Base-by-base conservation (phyloP, 2,113 vertebrate genomes). In the Chionomys nivalis region DNA sequence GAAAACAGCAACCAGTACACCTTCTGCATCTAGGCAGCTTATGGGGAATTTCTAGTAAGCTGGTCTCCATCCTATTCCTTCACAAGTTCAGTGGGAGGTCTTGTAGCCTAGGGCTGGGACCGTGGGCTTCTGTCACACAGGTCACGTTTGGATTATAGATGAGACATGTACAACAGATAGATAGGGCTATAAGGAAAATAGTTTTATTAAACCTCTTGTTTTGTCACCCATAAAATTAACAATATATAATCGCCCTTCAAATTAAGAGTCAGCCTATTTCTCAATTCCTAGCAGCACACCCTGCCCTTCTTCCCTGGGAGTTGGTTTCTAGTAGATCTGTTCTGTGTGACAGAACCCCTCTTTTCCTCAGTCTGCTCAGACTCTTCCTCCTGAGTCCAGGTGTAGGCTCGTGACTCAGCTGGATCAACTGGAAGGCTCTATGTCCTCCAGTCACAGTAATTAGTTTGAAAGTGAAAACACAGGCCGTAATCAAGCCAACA, bases 201-300 rank as follows among this genome's bases (percentile, higher is more conserved):
- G 39, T 90, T 81, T 92, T 92, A 75, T 68, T 90, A 61, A 58
- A 78, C 10, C 28, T 5, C 95, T 39, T 36, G 9, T 94, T 93
- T 96, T 28, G 10, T 89, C n/a, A 86, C n/a, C 3, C 36, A 7
- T 86, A 79, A 86, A 94, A 86, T 42, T 58, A 76, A 88, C 83
- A 65, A 21, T 17, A 70, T 81, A 65, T 33, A 21, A 78, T 55
- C 0, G 28, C 42, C 36, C 39, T 24, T 10, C 55, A 88, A 94
- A 3, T 31, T 73, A 42, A 87, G 89, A 21, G 14, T 36, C 61
- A 52, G 1, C 26, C 13, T 86, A 42, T 47, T 90, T 77, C 26
- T 83, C 49, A 89, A 49, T 85, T 78, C 19, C 31, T 28, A 24
- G 1, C 63, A 7, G 2, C 44, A 61, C 28, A 14, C 3, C 39